Base-by-base conservation (phyloP, 2,113 vertebrate species). In the Carassius carassius region DNA sequence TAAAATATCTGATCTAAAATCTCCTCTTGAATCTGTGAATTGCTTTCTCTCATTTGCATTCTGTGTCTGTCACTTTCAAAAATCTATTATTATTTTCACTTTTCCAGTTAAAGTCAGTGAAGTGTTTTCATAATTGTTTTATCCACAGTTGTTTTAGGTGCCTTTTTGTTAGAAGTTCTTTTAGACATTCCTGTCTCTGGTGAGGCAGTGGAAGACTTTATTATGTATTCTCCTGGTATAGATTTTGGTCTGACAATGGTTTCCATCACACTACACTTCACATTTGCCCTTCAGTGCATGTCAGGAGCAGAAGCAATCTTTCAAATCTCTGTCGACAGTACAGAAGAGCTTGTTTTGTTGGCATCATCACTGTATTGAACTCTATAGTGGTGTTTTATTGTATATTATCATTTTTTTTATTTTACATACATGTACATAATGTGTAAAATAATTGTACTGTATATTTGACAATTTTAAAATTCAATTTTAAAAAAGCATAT, bases 271-370 rank as follows among this genome's bases (percentile, higher is more conserved):
- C 41, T 67, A 81, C 62, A 32, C 47, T 75, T 72, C 16, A 41
- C 21, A 69, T 37, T 25, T 32, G 19, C 67, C 25, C 35, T 37
- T 84, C 47, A 32, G 41, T 54, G 74, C 16, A 19, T 75, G 17
- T 69, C 44, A 81, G 41, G 78, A 32, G 44, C 78, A 47, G 74
- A 32, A 67, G 60, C 78, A 29, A 81, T 67, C 78, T 60, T 47
- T 81, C 78, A 67, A 81, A 49, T 81, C 78, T 69, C 23, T 69
- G 10, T 69, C 4, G 78, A 81, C 78, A 51, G 41, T 51, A 5
- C 4, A 6, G 62, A 81, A 44, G 25, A 17, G 2, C 17, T 69
- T 17, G 8, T 47, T 65, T 60, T 17, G 23, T 54, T 6, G 74
- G 14, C 74, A 44, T 81, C 78, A 69, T 67, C 41, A 67, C 16